These are phyloP conservation scores for Drosophila melanica DNA, from an alignment of 1,140 invertebrate species.

Conservation along the genomic window DNA sequence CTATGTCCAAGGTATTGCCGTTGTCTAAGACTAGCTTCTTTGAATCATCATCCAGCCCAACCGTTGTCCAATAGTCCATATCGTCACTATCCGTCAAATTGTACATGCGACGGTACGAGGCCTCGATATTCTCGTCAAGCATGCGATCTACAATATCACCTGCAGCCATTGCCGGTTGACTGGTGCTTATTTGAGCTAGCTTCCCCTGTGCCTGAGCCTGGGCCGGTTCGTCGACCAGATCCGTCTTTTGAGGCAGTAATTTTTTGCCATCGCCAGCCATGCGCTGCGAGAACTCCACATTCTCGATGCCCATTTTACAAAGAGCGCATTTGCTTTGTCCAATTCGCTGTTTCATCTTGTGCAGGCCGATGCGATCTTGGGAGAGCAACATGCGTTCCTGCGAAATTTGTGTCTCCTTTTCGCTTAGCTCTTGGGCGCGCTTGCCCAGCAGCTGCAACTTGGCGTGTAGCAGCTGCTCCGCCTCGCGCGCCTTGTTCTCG, in stretches of 20 bases:
- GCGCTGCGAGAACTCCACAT: slow-evolving; percentile 43
- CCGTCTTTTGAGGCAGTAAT: background rate
- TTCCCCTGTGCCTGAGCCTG: slow-evolving; percentile 12
- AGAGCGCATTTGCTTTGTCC: slow-evolving; percentile 67
- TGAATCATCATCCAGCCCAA: slow-evolving; percentile 73
- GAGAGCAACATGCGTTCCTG: slow-evolving; percentile 74
- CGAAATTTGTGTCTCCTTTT: slow-evolving; percentile 75
- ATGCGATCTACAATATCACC: slow-evolving; percentile 74
- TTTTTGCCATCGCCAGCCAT: slow-evolving; percentile 16
- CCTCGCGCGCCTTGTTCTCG: slow-evolving; percentile 72
- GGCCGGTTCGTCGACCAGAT: slow-evolving; percentile 4
- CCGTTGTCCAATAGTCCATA: slow-evolving; percentile 45
- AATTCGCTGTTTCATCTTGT: slow-evolving; percentile 66
- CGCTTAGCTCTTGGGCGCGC: slow-evolving; percentile 61
- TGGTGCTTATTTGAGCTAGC: slow-evolving; percentile 10
- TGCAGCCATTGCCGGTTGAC: slow-evolving; percentile 10
- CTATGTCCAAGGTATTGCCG: slow-evolving; percentile 46
- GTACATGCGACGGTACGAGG: slow-evolving; percentile 73
- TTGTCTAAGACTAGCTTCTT: slow-evolving; percentile 66
- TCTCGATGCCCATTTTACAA: slow-evolving; percentile 73
- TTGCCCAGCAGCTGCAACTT: slow-evolving; percentile 70
- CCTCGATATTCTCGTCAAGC: slow-evolving; percentile 76
- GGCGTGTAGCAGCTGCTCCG: slow-evolving; percentile 73
- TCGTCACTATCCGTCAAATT: slow-evolving; percentile 44
- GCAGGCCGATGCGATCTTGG: slow-evolving; percentile 72